These are phyloP conservation scores for Eueremaeus valkanovi DNA, from an alignment of 2,888 invertebrate genomes.

Conservation along the genomic window DNA sequence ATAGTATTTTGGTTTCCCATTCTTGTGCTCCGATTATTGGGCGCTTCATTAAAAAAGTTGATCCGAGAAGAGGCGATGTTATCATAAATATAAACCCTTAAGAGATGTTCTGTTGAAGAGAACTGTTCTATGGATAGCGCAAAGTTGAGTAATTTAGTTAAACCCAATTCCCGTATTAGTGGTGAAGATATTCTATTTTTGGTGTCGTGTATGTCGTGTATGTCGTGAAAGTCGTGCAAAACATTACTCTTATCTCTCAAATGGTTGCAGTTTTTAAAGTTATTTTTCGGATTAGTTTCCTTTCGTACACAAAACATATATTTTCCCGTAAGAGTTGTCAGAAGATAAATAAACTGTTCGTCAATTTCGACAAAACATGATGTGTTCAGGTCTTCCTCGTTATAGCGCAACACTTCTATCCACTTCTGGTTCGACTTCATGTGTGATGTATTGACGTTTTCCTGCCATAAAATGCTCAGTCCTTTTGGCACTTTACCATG, in stretches of 20 bases:
- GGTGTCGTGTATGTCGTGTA: constrained; percentile 6
- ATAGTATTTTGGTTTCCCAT: constrained; percentile 23
- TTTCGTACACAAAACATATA: constrained; percentile 36
- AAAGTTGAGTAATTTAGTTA: constrained; percentile 37
- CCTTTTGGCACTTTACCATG: constrained; percentile 2
- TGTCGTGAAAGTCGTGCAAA: background rate
- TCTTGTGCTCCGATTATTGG: background rate
- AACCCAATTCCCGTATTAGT: constrained; percentile 6
- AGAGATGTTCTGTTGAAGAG: constrained; percentile 34
- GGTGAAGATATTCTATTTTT: constrained; percentile 23
- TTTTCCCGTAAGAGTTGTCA: constrained; percentile 24
- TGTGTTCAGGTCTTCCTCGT: constrained; percentile 34
- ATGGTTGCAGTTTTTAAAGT: background rate
- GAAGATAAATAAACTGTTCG: constrained; percentile 20
- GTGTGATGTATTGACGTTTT: background rate
- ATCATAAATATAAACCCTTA: constrained; percentile 35
- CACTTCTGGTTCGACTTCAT: constrained; percentile 19
- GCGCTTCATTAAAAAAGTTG: constrained; percentile 12
- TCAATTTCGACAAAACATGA: constrained; percentile 34
- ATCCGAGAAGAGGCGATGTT: constrained; percentile 29
- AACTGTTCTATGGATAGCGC: constrained; percentile 34
- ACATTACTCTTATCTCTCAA: constrained; percentile 2
- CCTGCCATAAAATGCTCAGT: constrained; percentile 37
- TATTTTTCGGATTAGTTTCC: constrained; percentile 18
- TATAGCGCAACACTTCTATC: constrained; percentile 37